A percentile compares a stretch with the other conserved stretches of the same genome.
Conservation (phyloP, 2,888 invertebrate genomes). For the Noctuana brunneofusca region DNA sequence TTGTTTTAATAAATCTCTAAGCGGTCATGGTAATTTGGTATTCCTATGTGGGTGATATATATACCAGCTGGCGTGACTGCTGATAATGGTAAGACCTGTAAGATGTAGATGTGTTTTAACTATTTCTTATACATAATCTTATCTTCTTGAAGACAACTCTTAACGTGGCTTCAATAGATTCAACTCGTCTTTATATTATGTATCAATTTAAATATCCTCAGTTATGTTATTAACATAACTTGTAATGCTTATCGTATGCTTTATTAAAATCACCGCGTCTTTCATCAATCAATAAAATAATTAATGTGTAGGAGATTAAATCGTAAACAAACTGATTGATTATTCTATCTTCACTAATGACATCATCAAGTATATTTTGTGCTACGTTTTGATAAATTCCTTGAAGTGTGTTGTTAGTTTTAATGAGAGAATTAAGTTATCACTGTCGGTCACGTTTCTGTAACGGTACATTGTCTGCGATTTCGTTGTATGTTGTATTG, state of each 20-base stretch:
- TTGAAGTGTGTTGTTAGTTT: background rate
- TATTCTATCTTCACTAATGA: slow-evolving; percentile 16
- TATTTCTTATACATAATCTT: no score
- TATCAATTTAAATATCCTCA: background rate
- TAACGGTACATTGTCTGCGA: background rate
- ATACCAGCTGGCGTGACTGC: no score
- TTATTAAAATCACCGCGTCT: slow-evolving; percentile 2
- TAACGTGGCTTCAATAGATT: background rate
- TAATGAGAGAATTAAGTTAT: slow-evolving; percentile 7
- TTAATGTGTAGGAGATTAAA: slow-evolving; percentile 1
- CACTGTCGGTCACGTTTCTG: slow-evolving; percentile 16
- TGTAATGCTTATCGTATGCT: background rate
- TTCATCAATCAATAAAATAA: slow-evolving; percentile 5
- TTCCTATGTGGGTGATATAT: no score
- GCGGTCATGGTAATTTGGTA: no score
- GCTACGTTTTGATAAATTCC: slow-evolving; percentile 14
- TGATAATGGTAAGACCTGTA: no score
- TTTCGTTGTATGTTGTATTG: background rate
- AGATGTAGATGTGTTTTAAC: no score
- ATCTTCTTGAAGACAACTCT: background rate
- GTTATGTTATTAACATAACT: background rate
- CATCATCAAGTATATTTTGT: slow-evolving; percentile 13
- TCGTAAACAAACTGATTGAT: slow-evolving; percentile 18
- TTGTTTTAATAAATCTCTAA: no score
- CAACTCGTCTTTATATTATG: background rate